These are phyloP conservation scores for Drosophila anceps DNA, from an alignment of 2,888 invertebrate species.

Conservation along the genomic window DNA sequence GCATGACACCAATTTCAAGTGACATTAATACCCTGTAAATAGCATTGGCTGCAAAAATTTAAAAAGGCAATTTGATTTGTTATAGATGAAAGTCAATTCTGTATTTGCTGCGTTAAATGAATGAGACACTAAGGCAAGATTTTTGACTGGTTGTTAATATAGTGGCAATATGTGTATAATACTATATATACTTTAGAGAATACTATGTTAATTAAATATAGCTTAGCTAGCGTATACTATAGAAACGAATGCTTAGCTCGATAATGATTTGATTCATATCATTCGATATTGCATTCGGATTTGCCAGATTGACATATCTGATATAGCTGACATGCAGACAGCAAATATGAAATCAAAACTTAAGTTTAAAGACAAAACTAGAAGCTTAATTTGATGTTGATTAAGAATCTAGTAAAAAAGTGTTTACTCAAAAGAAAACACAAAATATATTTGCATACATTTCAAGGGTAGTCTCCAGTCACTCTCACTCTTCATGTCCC, in stretches of 20 bases:
- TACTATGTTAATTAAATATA: no score
- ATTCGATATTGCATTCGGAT: no score
- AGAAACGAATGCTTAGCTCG: no score
- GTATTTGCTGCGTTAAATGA: no score
- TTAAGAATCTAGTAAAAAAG: neutral
- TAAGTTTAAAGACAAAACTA: neutral
- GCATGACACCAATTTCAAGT: constrained; percentile 28
- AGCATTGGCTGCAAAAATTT: no score
- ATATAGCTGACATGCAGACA: no score
- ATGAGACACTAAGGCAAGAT: no score
- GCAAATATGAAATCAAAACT: neutral
- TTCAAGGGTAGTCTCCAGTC: neutral
- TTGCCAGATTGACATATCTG: neutral
- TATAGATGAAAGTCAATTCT: neutral
- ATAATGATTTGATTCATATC: no score
- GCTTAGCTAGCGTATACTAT: no score
- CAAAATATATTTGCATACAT: neutral
- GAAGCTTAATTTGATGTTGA: neutral
- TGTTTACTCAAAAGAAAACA: neutral
- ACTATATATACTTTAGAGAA: no score
- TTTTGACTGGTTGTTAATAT: no score
- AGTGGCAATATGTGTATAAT: no score
- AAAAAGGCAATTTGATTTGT: neutral
- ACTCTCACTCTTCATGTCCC: neutral
- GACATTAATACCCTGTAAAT: neutral